Evolutionary conservation across 2,888 invertebrate genomes (phyloP).

Genomic region (Rhamnusium bicolor): DNA sequence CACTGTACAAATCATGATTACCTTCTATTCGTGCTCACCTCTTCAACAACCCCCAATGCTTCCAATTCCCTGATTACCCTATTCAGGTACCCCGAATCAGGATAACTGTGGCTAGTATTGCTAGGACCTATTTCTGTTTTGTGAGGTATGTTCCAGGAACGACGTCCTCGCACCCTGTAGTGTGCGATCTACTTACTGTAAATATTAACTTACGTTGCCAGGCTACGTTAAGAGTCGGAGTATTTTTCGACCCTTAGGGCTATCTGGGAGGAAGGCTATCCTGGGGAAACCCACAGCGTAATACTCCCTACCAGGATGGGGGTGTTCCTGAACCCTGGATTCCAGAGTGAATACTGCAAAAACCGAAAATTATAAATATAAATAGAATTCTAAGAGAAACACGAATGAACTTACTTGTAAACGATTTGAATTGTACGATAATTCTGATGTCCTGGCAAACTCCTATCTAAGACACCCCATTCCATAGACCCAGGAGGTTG

Average conservation of each 20-base stretch:
- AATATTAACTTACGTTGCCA: constrained; percentile 90
- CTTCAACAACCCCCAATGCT: constrained; percentile 75
- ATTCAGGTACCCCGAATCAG: constrained; percentile 84
- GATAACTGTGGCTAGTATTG: constrained; percentile 78
- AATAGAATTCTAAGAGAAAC: not conserved
- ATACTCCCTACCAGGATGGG: constrained; percentile 87
- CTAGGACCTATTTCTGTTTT: constrained; percentile 82
- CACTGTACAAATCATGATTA: not conserved
- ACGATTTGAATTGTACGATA: constrained; percentile 86
- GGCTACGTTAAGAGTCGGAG: constrained; percentile 84
- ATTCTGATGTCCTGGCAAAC: constrained; percentile 80
- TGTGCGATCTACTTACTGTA: constrained; percentile 88
- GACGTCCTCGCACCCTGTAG: constrained; percentile 92
- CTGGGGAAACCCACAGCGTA: constrained; percentile 91
- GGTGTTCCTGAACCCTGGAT: constrained; percentile 86
- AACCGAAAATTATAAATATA: constrained; percentile 36
- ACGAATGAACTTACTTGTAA: constrained; percentile 78
- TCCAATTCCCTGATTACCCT: constrained; percentile 76
- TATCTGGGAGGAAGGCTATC: constrained; percentile 88
- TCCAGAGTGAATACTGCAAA: constrained; percentile 86
- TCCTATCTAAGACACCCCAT: constrained; percentile 81
- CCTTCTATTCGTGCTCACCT: constrained; percentile 52
- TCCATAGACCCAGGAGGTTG: constrained; percentile 90
- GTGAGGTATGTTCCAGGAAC: constrained; percentile 95
- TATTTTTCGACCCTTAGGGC: constrained; percentile 84